Percentiles rank a stretch among this genome's conserved stretches.
Evolutionary conservation across 2,113 vertebrate genomes (phyloP).

Genomic region (Pseudorectes ferrugineus): DNA sequence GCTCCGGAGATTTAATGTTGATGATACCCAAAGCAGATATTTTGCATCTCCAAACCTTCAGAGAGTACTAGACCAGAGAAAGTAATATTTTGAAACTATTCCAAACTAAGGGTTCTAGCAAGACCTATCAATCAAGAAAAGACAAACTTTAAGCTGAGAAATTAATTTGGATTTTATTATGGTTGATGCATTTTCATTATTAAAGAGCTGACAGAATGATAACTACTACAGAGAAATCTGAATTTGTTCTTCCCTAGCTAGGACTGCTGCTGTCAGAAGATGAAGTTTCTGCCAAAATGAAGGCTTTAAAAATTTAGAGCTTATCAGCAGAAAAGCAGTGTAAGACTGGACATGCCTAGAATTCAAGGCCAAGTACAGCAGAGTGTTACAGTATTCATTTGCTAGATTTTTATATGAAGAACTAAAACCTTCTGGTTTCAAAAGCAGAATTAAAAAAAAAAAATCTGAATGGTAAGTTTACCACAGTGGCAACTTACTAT

Average conservation of each 20-base stretch:
- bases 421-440: not conserved
- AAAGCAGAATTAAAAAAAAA: not conserved
- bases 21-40: conserved; percentile 5
- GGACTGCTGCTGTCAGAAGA: not conserved
- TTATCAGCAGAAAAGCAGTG: not conserved
- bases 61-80: not conserved
- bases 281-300: not conserved
- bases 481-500: not conserved
- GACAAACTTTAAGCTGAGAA: not conserved
- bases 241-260: not conserved
- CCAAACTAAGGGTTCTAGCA: not conserved
- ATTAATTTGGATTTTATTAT: not conserved
- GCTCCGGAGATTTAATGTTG: not conserved
- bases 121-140: not conserved
- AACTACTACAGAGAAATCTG: not conserved
- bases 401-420: not conserved
- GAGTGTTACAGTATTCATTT: not conserved
- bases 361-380: not conserved
- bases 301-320: not conserved
- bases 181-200: not conserved
- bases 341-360: not conserved
- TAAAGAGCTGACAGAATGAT: not conserved
- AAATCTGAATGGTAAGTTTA: not conserved
- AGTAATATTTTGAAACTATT: not conserved
- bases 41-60: not conserved